A percentile compares a stretch with the other conserved stretches of the same genome.
These are phyloP conservation scores for Cryptosula pallasiana DNA, from an alignment of 2,888 invertebrate species.

Conservation along the genomic window DNA sequence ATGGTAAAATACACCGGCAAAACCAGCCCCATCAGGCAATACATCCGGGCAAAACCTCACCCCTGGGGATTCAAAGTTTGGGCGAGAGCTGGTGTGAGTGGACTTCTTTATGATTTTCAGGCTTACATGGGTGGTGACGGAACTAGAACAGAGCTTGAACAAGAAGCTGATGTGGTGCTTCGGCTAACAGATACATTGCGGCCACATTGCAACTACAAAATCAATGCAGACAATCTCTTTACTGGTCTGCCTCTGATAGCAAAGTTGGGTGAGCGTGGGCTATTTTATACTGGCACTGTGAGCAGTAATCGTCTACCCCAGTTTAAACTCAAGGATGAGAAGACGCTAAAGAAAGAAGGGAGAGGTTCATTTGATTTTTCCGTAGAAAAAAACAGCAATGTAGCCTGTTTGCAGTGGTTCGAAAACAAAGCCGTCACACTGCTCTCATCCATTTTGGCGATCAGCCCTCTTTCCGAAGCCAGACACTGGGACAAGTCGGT, in stretches of 20 bases:
- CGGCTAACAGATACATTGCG: not conserved
- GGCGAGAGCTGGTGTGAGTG: not conserved
- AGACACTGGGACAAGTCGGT: not conserved
- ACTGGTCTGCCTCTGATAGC: not conserved
- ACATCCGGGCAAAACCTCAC: not conserved
- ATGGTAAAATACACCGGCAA: not conserved
- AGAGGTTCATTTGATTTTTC: not conserved
- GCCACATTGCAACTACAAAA: not conserved
- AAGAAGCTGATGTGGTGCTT: slow-evolving; percentile 1
- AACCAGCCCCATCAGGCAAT: not conserved
- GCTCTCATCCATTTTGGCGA: not conserved
- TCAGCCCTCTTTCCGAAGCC: not conserved
- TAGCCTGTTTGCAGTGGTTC: not conserved
- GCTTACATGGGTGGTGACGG: not conserved
- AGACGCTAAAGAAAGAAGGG: not conserved
- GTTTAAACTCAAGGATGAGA: not conserved
- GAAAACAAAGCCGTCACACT: not conserved
- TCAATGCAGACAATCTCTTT: not conserved
- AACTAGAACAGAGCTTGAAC: not conserved
- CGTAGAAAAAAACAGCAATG: not conserved
- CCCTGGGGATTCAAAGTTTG: not conserved
- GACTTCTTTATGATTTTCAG: not conserved
- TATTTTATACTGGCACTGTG: not conserved
- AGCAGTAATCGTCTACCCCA: not conserved
- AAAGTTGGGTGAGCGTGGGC: not conserved